phyloP scores from a whole-genome alignment of 2,888 invertebrate genomes.

The Linnaemya tessellans region DNA sequence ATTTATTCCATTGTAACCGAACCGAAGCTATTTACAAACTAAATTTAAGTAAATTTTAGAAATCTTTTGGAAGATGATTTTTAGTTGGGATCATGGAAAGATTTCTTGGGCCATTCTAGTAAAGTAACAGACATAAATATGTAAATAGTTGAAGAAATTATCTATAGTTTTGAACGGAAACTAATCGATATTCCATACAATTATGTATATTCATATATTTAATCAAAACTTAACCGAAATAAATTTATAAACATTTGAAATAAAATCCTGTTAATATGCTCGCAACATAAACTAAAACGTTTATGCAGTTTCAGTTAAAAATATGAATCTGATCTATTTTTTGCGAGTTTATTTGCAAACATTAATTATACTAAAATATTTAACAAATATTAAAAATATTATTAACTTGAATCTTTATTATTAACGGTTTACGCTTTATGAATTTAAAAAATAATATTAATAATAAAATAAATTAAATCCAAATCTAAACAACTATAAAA shows the following conservation, averaged over 20 bases:
- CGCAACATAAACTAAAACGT: not conserved
- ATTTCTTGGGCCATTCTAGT: not conserved
- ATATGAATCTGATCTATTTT: not conserved
- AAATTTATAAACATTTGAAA: not conserved
- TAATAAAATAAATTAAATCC: conserved; percentile 42
- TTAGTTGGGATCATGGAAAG: not conserved
- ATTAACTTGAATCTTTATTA: conserved; percentile 58
- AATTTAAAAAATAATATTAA: conserved; percentile 44
- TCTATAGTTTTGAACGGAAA: not conserved
- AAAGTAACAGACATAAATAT: conserved; percentile 32
- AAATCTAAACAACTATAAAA: conserved; percentile 29
- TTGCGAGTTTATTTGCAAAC: conserved; percentile 34
- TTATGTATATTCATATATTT: conserved; percentile 9
- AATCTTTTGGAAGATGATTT: not conserved
- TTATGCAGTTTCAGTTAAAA: not conserved
- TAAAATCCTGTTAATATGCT: not conserved
- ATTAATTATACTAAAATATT: conserved; percentile 42
- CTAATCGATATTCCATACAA: not conserved
- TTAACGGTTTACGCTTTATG: conserved; percentile 68
- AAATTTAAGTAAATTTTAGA: not conserved
- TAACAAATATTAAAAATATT: conserved; percentile 40
- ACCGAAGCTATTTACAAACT: not conserved
- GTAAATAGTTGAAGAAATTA: conserved; percentile 12
- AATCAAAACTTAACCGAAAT: conserved; percentile 6
- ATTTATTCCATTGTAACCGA: not conserved